phyloP scores from a whole-genome alignment of 2,888 invertebrate species.

The Peribatodes rhomboidaria region DNA sequence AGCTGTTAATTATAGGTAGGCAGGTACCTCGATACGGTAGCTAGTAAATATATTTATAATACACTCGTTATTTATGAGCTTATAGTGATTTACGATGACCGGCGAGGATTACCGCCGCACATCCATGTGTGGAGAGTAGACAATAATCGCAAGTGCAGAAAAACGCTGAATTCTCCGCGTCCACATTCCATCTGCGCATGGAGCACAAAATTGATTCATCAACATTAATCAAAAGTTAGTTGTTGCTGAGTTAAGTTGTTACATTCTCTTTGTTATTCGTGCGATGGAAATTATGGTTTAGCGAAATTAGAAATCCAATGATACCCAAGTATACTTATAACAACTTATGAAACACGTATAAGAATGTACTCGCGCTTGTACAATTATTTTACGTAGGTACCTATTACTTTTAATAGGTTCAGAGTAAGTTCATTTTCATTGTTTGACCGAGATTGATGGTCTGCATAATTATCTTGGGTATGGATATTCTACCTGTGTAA shows the following conservation, averaged over 20 bases:
- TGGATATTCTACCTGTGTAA: no score
- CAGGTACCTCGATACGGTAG: neutral
- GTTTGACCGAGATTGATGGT: no score
- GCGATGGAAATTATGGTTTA: neutral
- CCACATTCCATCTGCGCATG: conserved; percentile 37
- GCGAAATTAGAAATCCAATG: neutral
- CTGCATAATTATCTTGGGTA: no score
- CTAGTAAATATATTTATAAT: neutral
- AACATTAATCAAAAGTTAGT: conserved; percentile 41
- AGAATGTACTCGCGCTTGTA: no score
- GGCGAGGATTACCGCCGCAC: conserved; percentile 1
- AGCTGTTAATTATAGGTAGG: no score
- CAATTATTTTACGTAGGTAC: no score
- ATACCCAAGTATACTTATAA: neutral
- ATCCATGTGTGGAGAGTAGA: conserved; percentile 8
- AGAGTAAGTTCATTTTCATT: no score
- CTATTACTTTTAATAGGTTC: no score
- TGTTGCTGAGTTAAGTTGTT: conserved; percentile 5
- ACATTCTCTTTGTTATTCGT: neutral
- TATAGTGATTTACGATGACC: conserved; percentile 14
- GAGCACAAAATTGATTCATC: conserved; percentile 45
- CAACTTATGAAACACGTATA: no score
- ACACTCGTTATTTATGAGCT: conserved; percentile 7
- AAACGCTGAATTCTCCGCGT: conserved; percentile 28
- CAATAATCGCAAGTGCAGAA: conserved; percentile 30